Evolutionary conservation across 2,888 invertebrate genomes (phyloP), one percentile per base, ranked within the genome.

Genomic region (Drosophila cracens): DNA sequence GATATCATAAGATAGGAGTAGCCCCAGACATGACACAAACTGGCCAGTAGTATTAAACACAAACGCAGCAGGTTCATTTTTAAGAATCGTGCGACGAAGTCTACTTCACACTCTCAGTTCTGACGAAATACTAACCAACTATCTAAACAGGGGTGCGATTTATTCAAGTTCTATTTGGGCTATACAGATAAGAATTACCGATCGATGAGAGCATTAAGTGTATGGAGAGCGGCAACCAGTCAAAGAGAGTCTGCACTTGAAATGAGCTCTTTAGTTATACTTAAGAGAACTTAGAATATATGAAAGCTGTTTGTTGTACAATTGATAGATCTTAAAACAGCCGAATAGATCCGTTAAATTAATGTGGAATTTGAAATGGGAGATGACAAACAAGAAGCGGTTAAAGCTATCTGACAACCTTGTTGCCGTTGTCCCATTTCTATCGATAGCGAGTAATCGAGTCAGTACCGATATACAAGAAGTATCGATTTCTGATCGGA

Each of bases 1-100:
- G 84, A 51, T 16, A 92, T 64, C 64, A 77, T 66, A 4, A 91
- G 71, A 65, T 80, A 87, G 49, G 87, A 90, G 60, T 85, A 91
- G 2, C 82, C 76, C 43, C 67, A 29, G 5, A 58, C 78, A 33
- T 73, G 73, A 13, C 76, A 40, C 10, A 76, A 18, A 51, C 59
- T 52, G 36, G 70, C 52, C 25, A 81, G 1, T 1, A 62, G 36
- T 40, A 76, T 16, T 33, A 70, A 11, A 0, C 29, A n/a, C 16
- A 40, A 2, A 2, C 16, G 31, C 4, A 64, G 11, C 34, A 61
- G 10, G 1, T 48, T 21, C 64, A 74, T 79, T 7, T 29, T 49
- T 10, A 8, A n/a, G 27, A 13, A n/a, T 33, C 40, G 16, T 43
- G 5, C 6, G 4, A 5, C 4, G 1, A 27, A 27, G 18, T 18